Evolutionary conservation across 30 jellyfish, hydroid and myxozoan genomes (phyloP), one percentile per base, ranked within the genome.

Genomic region (Hydra vulgaris): DNA sequence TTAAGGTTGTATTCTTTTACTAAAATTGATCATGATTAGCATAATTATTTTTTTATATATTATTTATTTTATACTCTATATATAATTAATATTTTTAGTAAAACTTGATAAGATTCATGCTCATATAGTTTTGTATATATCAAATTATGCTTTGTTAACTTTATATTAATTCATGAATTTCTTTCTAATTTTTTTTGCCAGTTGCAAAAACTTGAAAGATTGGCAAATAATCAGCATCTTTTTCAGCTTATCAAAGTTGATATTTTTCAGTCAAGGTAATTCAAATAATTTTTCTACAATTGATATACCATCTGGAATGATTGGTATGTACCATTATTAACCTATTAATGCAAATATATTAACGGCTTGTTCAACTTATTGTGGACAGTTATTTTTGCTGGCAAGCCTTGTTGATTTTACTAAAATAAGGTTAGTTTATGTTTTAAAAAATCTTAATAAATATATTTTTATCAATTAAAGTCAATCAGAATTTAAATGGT

Each of bases 231-330:
- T 25, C 16, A 21, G 79, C 54, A 27, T 78, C 4, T 17, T 26
- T 52, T 79, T 61, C 79, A 26, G 27, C 40, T 21, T 85, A 52
- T 85, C 85, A 21, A 85, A 82, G 53, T 94, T 85, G 25, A 40
- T 56, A 15, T 85, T 72, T 75, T 86, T 70, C 72, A 83, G 95
- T 1, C 97, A 89, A 77, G 97, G 97, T 15, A 81, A 85, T 26
- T 89, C 97, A 27, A 89, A 83, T 81, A 84, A 94, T 71, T 85
- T 89, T 22, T 71, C 95, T 12, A 74, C 95, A 21, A 75, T 89
- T 70, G 95, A 89, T 68, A 83, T 89, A 7, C 70, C 95, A 16
- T 86, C 97, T 52, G 97, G 92, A 12, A 70, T 89, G 24, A 68
- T 77, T 67, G 97, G 97, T 12, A 20, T 82, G 52, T 16, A 69